Evolutionary conservation across 2,888 invertebrate genomes (phyloP).

Genomic region (Iphiclides podalirius): DNA sequence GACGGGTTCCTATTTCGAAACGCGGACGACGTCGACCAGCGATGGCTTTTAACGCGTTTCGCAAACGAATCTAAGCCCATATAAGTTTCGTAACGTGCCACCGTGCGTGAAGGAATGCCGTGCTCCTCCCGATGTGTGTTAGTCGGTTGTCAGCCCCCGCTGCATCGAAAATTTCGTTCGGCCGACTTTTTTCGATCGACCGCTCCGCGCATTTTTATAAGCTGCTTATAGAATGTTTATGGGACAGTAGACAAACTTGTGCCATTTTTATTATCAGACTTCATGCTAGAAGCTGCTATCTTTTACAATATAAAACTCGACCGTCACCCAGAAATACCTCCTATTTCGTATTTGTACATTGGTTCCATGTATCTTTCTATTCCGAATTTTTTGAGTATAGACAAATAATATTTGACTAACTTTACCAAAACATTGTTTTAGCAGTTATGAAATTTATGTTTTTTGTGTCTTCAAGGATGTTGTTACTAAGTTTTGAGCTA

Average conservation of each 20-base stretch:
- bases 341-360: too few species aligned
- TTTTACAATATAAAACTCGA: too few species aligned
- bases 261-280: too few species aligned
- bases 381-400: too few species aligned
- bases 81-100: slow-evolving; percentile 57
- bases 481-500: too few species aligned
- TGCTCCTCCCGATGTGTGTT: slow-evolving; percentile 24
- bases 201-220: slow-evolving; percentile 3
- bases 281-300: too few species aligned
- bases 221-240: neutral
- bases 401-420: too few species aligned
- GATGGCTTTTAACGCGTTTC: slow-evolving; percentile 25
- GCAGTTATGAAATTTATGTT: too few species aligned
- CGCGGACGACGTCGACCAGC: neutral
- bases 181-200: slow-evolving; percentile 2
- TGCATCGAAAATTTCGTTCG: slow-evolving; percentile 24
- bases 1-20: slow-evolving; percentile 16
- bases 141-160: slow-evolving; percentile 36
- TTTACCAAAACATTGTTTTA: too few species aligned
- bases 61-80: slow-evolving; percentile 44
- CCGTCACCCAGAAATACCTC: too few species aligned
- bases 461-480: too few species aligned
- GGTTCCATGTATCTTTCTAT: too few species aligned
- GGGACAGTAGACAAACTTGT: neutral
- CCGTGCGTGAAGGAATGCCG: slow-evolving; percentile 59